These are phyloP conservation scores for Nicator chloris DNA, from an alignment of 2,113 vertebrate genomes.

Conservation along the genomic window DNA sequence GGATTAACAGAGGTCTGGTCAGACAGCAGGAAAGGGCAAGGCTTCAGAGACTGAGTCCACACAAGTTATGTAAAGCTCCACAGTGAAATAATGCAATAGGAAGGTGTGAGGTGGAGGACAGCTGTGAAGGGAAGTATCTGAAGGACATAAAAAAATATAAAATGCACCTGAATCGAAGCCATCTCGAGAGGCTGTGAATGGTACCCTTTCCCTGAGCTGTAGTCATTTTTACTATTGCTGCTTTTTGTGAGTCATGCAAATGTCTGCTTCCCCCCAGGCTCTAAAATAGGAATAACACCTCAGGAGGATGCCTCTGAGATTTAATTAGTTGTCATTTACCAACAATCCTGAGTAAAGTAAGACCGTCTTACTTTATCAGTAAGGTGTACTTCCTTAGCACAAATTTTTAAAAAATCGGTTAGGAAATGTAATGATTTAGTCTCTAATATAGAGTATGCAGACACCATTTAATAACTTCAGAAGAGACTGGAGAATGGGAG, in stretches of 20 bases:
- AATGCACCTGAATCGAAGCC: not conserved
- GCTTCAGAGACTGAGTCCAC: not conserved
- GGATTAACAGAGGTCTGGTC: not conserved
- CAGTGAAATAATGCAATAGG: not conserved
- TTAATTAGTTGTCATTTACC: conserved; percentile 8
- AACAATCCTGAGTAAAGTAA: not conserved
- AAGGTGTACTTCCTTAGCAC: not conserved
- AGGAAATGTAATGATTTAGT: not conserved
- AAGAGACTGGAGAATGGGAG: not conserved
- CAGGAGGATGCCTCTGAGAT: not conserved
- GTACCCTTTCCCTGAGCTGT: not conserved
- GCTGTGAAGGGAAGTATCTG: not conserved
- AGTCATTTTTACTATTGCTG: not conserved
- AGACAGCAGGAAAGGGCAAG: not conserved
- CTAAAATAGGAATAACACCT: not conserved
- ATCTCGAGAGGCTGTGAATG: not conserved
- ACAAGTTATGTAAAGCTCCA: not conserved
- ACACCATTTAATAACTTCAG: not conserved
- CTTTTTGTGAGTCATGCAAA: not conserved
- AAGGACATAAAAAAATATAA: not conserved
- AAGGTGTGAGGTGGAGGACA: not conserved
- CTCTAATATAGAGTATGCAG: not conserved
- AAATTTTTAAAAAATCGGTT: not conserved
- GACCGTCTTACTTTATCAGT: not conserved
- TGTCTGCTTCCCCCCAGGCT: not conserved